Evolutionary conservation across 2,888 invertebrate species (phyloP), one percentile per base, ranked within the genome.

Genomic region (Cheilosia scutellata): DNA sequence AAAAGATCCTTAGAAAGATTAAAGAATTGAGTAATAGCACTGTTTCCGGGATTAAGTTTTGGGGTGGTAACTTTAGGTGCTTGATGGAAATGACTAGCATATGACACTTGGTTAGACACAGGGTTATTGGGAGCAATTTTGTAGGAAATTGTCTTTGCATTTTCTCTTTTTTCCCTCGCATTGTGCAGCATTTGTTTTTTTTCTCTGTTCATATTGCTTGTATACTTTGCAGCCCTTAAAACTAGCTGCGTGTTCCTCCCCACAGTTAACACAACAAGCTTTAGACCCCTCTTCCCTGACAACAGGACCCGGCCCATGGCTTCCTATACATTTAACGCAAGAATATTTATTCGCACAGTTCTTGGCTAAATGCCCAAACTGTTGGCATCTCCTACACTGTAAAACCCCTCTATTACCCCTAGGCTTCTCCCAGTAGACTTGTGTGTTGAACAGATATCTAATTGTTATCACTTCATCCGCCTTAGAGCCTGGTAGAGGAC

Each of bases 191-290:
- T 44, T 29, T 65, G 5, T 29, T 20, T 49, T 9, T 40, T 66
- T 66, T n/a, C 53, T n/a, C 7, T 20, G 25, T 7, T 66, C 57
- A 6, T 33, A 37, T 7, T 33, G 42, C 42, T n/a, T 42, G 13
- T 42, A 42, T n/a, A 2, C n/a, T 33, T 11, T 33, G 25, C 68
- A 60, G 16, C 70, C 55, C 20, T 16, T 71, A 31, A 31, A 71
- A 31, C 62, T 78, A 0, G 70, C 62, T 7, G 78, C 9, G 25
- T 79, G 78, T 6, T 65, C 25, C 1, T 20, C 27, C 1, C 53
- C 66, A 13, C 66, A 53, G 11, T 55, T 66, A 6, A 66, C 27
- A 9, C 40, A 66, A 5, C 11, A 2, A 2, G 29, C 53, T 5
- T 16, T 37, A 1, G 5, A 13, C 0, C 31, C 37, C 9, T 13